Conservation (phyloP, 1,140 invertebrate genomes). For the Mizuhopecten yessoensis region DNA sequence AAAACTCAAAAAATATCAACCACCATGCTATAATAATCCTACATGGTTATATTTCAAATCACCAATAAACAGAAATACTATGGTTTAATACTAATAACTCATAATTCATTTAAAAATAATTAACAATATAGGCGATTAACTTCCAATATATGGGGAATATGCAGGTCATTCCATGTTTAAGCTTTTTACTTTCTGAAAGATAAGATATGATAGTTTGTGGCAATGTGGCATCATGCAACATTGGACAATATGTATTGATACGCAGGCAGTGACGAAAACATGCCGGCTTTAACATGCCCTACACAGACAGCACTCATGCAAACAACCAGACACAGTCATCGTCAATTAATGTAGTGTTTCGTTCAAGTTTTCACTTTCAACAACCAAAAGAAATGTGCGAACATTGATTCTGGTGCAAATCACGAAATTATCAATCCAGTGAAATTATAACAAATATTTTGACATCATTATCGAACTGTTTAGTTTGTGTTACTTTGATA, state of each 20-base stretch:
- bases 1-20: background rate
- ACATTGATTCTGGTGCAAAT: background rate
- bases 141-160: background rate
- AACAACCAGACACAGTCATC: background rate
- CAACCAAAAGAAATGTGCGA: background rate
- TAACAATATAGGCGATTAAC: background rate
- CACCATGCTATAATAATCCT: background rate
- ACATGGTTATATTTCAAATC: background rate
- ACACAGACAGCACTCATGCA: background rate
- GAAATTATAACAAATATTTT: no score
- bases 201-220: background rate
- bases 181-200: background rate
- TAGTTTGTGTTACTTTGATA: no score
- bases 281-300: background rate
- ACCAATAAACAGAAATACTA: background rate
- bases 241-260: background rate
- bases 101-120: background rate
- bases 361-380: background rate
- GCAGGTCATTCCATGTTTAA: background rate
- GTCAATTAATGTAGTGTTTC: background rate
- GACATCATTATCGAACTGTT: no score
- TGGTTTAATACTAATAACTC: background rate
- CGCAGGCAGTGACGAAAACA: background rate
- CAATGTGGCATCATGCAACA: slow-evolving; percentile 19
- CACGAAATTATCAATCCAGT: background rate